A percentile compares a stretch with the other conserved stretches of the same genome.
phyloP scores from a whole-genome alignment of 30 jellyfish, hydroid and myxozoan species.

The Pseudorhiza aurosa region DNA sequence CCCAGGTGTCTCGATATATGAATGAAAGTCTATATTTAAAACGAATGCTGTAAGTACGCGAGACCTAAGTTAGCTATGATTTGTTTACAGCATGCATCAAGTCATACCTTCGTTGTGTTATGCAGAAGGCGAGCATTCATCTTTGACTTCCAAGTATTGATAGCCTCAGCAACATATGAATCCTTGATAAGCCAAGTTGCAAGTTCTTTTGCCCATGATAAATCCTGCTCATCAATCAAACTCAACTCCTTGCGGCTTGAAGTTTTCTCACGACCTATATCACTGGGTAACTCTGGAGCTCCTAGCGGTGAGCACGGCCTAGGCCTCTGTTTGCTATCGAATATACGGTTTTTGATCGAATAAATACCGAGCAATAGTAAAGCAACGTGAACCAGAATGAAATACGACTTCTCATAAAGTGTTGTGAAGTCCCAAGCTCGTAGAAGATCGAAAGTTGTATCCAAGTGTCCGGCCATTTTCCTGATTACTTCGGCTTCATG shows the following conservation, averaged over 20 bases:
- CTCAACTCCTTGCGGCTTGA: neutral
- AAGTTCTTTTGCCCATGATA: slow-evolving; percentile 34
- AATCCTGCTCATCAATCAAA: neutral
- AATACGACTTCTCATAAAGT: slow-evolving; percentile 30
- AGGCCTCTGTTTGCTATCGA: neutral
- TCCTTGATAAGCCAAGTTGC: slow-evolving; percentile 18
- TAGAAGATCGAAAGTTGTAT: slow-evolving; percentile 12
- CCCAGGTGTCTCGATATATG: too few relatives aligned
- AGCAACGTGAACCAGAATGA: slow-evolving; percentile 19
- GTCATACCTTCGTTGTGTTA: slow-evolving; percentile 2
- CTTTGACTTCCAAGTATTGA: slow-evolving; percentile 41
- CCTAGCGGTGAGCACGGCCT: slow-evolving; percentile 14
- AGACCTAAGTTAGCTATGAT: too few relatives aligned
- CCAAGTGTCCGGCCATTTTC: slow-evolving; percentile 43
- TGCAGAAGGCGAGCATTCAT: slow-evolving; percentile 41
- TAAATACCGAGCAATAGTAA: slow-evolving; percentile 33
- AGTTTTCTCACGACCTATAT: neutral
- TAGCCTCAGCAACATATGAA: neutral
- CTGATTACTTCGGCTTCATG: neutral
- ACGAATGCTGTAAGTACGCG: too few relatives aligned
- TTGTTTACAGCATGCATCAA: neutral
- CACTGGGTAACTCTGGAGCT: neutral
- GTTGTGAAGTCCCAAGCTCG: slow-evolving; percentile 53
- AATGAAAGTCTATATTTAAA: too few relatives aligned
- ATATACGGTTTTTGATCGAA: slow-evolving; percentile 10